Evolutionary conservation across 2,888 invertebrate genomes (phyloP).

Genomic region (Arrhopalites spinosus): DNA sequence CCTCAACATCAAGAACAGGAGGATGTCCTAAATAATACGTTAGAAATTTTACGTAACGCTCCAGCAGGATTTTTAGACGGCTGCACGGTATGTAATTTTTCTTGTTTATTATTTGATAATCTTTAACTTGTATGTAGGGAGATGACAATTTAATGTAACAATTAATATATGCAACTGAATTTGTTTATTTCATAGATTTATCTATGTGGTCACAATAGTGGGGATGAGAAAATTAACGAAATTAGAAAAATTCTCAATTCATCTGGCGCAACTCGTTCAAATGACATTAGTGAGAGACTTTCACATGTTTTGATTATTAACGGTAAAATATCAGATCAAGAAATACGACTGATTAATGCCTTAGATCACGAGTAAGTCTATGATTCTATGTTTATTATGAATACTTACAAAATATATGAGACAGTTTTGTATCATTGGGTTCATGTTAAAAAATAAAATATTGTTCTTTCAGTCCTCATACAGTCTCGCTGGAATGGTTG

Average conservation of each 20-base stretch:
- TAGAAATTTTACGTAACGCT: not conserved
- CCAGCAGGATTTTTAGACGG: constrained; percentile 77
- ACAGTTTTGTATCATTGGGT: not conserved
- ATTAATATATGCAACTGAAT: too few species aligned
- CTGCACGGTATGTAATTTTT: constrained; percentile 63
- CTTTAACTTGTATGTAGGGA: too few species aligned
- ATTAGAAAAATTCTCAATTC: constrained; percentile 72
- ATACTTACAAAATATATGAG: too few species aligned
- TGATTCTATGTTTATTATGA: not conserved
- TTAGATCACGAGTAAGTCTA: constrained; percentile 39
- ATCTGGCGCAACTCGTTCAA: constrained; percentile 71
- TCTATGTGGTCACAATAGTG: constrained; percentile 62
- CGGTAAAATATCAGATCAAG: constrained; percentile 60
- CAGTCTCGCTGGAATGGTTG: constrained; percentile 77
- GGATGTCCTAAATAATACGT: not conserved
- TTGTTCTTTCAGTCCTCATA: constrained; percentile 62
- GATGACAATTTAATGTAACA: too few species aligned
- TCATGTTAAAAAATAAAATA: not conserved
- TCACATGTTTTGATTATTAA: constrained; percentile 81
- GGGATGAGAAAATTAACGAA: constrained; percentile 69
- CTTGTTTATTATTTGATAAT: not conserved
- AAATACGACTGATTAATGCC: constrained; percentile 60
- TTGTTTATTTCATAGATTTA: constrained; percentile 64
- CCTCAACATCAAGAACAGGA: not conserved
- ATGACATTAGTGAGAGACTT: constrained; percentile 63